Percentiles rank a stretch among this genome's conserved stretches.
These are phyloP conservation scores for Lophotis ruficrista DNA, from an alignment of 2,113 vertebrate genomes.

Conservation along the genomic window DNA sequence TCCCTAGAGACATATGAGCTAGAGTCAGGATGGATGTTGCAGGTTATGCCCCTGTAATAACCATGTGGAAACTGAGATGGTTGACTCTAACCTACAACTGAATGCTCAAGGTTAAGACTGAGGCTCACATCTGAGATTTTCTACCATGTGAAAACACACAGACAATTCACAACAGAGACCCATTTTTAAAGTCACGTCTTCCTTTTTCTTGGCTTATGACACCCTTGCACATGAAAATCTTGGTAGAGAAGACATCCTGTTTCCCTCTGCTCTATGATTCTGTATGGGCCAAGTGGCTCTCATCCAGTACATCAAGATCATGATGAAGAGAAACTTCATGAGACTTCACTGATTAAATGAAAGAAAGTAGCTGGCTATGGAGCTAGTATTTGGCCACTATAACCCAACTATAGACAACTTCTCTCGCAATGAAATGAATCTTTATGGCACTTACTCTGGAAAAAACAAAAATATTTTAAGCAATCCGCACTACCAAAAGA, in stretches of 20 bases:
- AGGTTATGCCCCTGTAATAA: neutral
- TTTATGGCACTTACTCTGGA: neutral
- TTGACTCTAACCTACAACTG: neutral
- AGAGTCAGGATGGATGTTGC: neutral
- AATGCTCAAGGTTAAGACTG: neutral
- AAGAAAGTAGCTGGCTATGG: neutral
- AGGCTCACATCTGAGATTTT: neutral
- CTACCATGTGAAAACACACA: neutral
- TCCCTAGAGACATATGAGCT: neutral
- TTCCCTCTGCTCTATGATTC: neutral
- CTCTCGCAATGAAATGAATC: neutral
- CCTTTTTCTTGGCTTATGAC: neutral
- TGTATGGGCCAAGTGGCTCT: neutral
- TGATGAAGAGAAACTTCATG: neutral
- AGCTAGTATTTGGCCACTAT: neutral
- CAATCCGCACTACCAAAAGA: neutral
- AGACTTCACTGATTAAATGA: neutral
- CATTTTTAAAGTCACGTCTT: neutral
- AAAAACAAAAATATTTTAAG: neutral
- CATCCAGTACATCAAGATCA: neutral
- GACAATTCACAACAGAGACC: neutral
- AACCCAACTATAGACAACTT: neutral
- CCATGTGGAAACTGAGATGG: accelerated
- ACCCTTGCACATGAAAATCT: neutral
- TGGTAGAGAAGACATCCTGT: neutral